These are phyloP conservation scores for Archaeoteleia sp. DNA, from an alignment of 2,888 invertebrate genomes.

Conservation along the genomic window DNA sequence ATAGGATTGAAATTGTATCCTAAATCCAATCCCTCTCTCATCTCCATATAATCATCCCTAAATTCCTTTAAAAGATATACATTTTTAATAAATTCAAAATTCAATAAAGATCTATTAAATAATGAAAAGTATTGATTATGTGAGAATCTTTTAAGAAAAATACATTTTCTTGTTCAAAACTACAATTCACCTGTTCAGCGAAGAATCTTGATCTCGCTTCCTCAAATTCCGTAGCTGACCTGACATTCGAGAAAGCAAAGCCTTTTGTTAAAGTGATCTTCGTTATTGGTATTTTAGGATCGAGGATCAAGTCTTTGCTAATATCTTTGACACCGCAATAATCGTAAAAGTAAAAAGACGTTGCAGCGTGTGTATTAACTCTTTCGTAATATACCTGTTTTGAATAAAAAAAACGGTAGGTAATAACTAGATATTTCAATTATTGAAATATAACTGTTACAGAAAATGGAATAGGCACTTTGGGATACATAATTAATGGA, in stretches of 20 bases:
- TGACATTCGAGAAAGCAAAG: constrained; percentile 87
- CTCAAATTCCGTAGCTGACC: constrained; percentile 87
- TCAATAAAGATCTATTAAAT: too few relatives aligned
- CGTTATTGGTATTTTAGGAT: constrained; percentile 83
- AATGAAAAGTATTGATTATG: not conserved
- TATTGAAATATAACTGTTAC: too few relatives aligned
- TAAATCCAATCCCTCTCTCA: constrained; percentile 86
- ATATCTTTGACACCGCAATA: constrained; percentile 86
- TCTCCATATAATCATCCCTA: constrained; percentile 90
- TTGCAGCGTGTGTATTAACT: constrained; percentile 86
- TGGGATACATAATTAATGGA: too few relatives aligned
- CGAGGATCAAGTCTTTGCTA: constrained; percentile 81
- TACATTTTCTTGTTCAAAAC: not conserved
- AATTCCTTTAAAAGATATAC: constrained; percentile 79
- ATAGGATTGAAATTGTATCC: constrained; percentile 72
- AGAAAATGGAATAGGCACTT: too few relatives aligned
- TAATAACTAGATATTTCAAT: not conserved
- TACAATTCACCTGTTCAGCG: constrained; percentile 78
- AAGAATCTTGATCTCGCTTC: constrained; percentile 87
- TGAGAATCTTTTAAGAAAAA: not conserved
- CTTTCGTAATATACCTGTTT: constrained; percentile 86
- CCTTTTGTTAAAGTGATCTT: constrained; percentile 87
- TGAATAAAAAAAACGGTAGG: constrained; percentile 4
- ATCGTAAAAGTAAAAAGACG: constrained; percentile 85
- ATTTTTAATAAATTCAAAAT: not conserved